Percentiles rank a stretch among this genome's conserved stretches.
Evolutionary conservation across 2,797 vertebrate genomes (phyloP).

Genomic region (Fistularia commersonii): DNA sequence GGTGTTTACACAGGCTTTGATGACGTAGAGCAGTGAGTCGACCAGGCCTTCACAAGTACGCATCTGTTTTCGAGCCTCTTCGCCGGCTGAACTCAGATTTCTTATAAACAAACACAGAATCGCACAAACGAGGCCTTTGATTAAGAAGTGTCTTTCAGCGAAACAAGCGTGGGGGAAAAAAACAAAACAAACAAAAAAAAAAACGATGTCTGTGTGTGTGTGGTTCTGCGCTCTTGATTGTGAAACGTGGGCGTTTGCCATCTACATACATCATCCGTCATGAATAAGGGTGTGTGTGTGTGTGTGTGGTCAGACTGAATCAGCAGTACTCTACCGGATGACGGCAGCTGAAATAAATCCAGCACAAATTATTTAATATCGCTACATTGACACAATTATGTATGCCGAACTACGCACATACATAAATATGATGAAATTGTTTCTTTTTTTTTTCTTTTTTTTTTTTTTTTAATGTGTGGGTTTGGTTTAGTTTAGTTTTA

Average conservation of each 20-base stretch:
- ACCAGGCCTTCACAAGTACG: slow-evolving; percentile 92
- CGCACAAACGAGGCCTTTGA: slow-evolving; percentile 19
- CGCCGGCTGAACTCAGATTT: slow-evolving; percentile 95
- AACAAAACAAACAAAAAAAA: slow-evolving; percentile 16
- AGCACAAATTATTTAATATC: no score
- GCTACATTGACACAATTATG: no score
- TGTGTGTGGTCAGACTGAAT: slow-evolving; percentile 40
- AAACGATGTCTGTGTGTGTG: slow-evolving; percentile 13
- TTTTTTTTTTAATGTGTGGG: no score
- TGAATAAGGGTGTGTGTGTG: slow-evolving; percentile 32
- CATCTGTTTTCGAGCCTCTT: slow-evolving; percentile 96
- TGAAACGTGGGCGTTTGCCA: slow-evolving; percentile 27
- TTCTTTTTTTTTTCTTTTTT: no score
- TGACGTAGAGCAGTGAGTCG: slow-evolving; percentile 93
- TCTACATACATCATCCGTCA: slow-evolving; percentile 47
- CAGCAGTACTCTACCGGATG: neutral
- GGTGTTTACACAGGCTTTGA: slow-evolving; percentile 97
- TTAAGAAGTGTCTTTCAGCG: slow-evolving; percentile 8
- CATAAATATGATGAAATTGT: no score
- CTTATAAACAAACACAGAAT: slow-evolving; percentile 56
- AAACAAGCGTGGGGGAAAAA: no score
- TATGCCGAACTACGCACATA: no score
- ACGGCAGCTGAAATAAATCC: no score
- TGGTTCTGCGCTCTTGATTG: slow-evolving; percentile 10
- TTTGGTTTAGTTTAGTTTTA: no score